Evolutionary conservation across 2,797 vertebrate genomes (phyloP).

Genomic region (Chaetophractus vellerosus): DNA sequence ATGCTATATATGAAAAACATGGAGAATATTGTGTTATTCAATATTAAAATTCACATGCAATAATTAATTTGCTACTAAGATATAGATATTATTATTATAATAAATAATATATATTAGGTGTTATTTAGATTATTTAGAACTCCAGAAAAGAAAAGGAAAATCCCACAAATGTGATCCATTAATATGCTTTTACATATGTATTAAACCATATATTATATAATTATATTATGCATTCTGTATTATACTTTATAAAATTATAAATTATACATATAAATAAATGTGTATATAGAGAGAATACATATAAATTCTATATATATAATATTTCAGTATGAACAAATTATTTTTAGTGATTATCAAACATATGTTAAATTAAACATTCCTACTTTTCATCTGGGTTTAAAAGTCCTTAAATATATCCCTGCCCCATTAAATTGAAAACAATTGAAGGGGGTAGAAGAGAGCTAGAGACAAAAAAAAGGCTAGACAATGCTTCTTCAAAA

Average conservation of each 20-base stretch:
- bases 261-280: slow-evolving; percentile 79
- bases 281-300: slow-evolving; percentile 70
- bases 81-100: no score
- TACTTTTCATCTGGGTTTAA: slow-evolving; percentile 57
- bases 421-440: slow-evolving; percentile 67
- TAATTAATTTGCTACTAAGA: slow-evolving; percentile 73
- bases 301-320: slow-evolving; percentile 49
- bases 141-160: slow-evolving; percentile 74
- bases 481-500: slow-evolving; percentile 70
- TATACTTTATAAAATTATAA: background rate
- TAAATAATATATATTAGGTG: background rate
- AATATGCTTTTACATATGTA: background rate
- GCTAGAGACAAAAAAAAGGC: background rate
- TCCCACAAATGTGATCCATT: background rate
- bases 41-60: slow-evolving; percentile 80
- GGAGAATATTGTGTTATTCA: slow-evolving; percentile 76
- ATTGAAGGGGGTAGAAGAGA: background rate
- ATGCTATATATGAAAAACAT: slow-evolving; percentile 80
- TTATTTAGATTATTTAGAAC: slow-evolving; percentile 2
- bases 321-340: slow-evolving; percentile 70
- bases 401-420: slow-evolving; percentile 43
- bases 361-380: slow-evolving; percentile 77
- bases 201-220: no score
- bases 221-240: no score
- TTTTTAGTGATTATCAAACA: slow-evolving; percentile 79